Percentiles rank a stretch among this genome's conserved stretches.
phyloP scores from a whole-genome alignment of 1,140 invertebrate species.

The Anadara kagoshimensis region DNA sequence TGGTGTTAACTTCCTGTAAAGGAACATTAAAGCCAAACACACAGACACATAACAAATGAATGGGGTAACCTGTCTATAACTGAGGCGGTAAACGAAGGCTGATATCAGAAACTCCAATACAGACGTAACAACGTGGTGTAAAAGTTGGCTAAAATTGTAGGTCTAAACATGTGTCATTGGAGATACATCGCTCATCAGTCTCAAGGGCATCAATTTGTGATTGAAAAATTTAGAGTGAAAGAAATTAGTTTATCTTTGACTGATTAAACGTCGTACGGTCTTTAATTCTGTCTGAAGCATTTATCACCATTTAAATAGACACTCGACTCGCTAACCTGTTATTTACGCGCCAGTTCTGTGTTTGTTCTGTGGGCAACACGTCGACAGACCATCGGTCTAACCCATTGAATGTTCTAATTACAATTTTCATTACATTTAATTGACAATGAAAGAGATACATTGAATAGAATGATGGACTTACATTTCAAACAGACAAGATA shows the following conservation, averaged over 20 bases:
- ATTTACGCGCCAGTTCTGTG: conserved; percentile 23
- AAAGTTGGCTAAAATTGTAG: too few relatives aligned
- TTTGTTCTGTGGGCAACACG: conserved; percentile 23
- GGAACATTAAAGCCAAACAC: too few relatives aligned
- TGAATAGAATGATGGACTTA: conserved; percentile 20
- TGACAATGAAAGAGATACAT: conserved; percentile 34
- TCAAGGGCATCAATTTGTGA: conserved; percentile 18
- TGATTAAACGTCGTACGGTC: conserved; percentile 36
- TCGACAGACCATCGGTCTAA: conserved; percentile 36
- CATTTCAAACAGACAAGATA: conserved; percentile 28
- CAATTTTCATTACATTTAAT: conserved; percentile 42
- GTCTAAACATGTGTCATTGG: too few relatives aligned
- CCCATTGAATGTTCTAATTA: conserved; percentile 39
- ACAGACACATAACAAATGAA: too few relatives aligned
- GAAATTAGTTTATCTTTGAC: conserved; percentile 44
- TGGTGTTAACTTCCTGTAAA: too few relatives aligned
- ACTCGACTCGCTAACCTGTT: conserved; percentile 32
- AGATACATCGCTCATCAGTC: conserved; percentile 4
- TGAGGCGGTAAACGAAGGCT: too few relatives aligned
- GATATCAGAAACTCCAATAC: too few relatives aligned
- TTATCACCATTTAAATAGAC: conserved; percentile 51
- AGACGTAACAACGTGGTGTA: too few relatives aligned
- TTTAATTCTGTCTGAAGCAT: conserved; percentile 32
- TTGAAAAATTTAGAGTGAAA: conserved; percentile 22
- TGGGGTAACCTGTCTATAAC: too few relatives aligned